These are phyloP conservation scores for Bugula neritina DNA, from an alignment of 2,888 invertebrate genomes.

Conservation along the genomic window DNA sequence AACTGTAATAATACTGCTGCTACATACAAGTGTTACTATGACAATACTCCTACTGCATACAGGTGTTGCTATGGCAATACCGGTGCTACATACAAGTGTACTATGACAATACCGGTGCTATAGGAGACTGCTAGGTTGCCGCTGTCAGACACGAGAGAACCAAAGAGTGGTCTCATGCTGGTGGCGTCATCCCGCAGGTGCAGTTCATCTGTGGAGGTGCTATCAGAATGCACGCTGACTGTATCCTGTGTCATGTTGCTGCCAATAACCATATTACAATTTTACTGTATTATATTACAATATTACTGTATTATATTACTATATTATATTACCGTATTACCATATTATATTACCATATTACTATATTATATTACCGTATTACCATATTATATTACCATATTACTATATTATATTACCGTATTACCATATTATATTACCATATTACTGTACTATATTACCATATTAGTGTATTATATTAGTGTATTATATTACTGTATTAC, in stretches of 20 bases:
- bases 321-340: too few species aligned
- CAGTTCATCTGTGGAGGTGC: conserved; percentile 8
- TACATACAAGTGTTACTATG: neutral
- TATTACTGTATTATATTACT: too few species aligned
- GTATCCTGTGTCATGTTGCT: neutral
- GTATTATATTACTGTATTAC: too few species aligned
- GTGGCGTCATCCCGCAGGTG: neutral
- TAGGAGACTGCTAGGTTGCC: conserved; percentile 4
- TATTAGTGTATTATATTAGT: too few species aligned
- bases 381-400: too few species aligned
- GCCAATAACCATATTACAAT: neutral
- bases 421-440: too few species aligned
- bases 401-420: too few species aligned
- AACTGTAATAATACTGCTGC: neutral
- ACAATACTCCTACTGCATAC: neutral
- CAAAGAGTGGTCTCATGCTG: conserved; percentile 10
- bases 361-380: too few species aligned
- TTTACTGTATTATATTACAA: too few species aligned
- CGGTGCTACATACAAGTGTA: neutral
- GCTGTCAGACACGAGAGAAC: neutral
- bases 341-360: too few species aligned
- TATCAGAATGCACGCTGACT: conserved; percentile 10
- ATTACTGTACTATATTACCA: too few species aligned
- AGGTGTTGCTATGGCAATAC: neutral
- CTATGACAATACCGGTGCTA: neutral